Base-by-base conservation (phyloP, 30 jellyfish, hydroid and myxozoan species). In the Pelagia noctiluca region DNA sequence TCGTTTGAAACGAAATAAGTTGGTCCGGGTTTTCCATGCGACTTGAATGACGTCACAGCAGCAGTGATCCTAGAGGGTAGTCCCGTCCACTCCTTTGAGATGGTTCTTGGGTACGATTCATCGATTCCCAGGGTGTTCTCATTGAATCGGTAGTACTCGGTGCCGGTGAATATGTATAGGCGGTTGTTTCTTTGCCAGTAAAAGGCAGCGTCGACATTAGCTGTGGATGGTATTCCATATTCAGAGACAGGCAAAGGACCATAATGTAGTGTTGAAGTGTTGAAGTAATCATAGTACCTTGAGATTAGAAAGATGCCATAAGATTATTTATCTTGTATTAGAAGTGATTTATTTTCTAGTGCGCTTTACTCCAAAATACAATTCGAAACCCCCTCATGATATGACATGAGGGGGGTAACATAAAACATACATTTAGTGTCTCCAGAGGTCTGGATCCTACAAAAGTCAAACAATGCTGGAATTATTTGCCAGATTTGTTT, bases 171-270 rank as follows among this genome's bases (percentile, higher is more conserved):
- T 34, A 93, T 24, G 50, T 93, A 93, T 0, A 71, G 46, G 22
- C 89, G 63, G 12, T 87, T 88, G 69, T 93, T 93, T 22, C 94
- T 93, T 19, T 54, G 52, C 98, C 98, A 93, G 10, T 67, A 83
- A 26, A 93, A 84, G 0, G 97, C 98, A 4, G 97, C 98, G 50
- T 93, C 98, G 48, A 93, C 89, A 3, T 33, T 68, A 8, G 91
- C 73, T 28, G 46, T 74, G 48, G 86, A 37, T 7, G 96, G 92
- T 31, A 93, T 54, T 0, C 98, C 98, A 48, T 66, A 80, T 26
- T 76, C 86, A 18, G 64, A 46, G 63, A 93, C 93, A 4, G 90
- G 82, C 37, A 84, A 61, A 10, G 96, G 96, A 16, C 95, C 97
- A 22, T 50, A 35, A 4, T 49, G 35, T 19, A 36, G 65, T 0